A percentile compares a stretch with the other conserved stretches of the same genome.
Evolutionary conservation across 2,797 vertebrate genomes (phyloP).

Genomic region (Mus minutoides): DNA sequence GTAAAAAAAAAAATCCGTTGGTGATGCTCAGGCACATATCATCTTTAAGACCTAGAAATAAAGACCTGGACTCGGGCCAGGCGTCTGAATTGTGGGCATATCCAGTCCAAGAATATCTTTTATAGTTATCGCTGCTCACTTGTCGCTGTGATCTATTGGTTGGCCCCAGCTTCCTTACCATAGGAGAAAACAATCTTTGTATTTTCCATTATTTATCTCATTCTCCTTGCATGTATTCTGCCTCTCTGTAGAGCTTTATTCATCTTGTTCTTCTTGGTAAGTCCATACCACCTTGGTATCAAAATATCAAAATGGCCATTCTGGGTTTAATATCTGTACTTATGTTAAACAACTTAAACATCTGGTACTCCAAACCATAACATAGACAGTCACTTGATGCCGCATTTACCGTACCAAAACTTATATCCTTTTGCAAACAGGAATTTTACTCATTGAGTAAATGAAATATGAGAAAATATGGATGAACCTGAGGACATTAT

Average conservation of each 20-base stretch:
- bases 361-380: no score
- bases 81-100: slow-evolving; percentile 84
- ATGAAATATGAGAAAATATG: not conserved
- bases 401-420: not conserved
- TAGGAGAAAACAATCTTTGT: slow-evolving; percentile 79
- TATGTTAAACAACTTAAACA: slow-evolving; percentile 39
- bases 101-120: slow-evolving; percentile 85
- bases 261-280: slow-evolving; percentile 81
- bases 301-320: slow-evolving; percentile 75
- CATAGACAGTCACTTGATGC: not conserved
- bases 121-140: slow-evolving; percentile 83
- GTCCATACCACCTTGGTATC: slow-evolving; percentile 69
- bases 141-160: slow-evolving; percentile 82
- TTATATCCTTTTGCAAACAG: not conserved
- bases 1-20: slow-evolving; percentile 74
- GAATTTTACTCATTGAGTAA: not conserved
- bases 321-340: slow-evolving; percentile 53
- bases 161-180: slow-evolving; percentile 80
- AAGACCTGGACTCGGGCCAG: slow-evolving; percentile 86
- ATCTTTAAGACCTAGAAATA: slow-evolving; percentile 88
- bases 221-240: slow-evolving; percentile 78
- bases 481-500: not conserved
- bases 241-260: slow-evolving; percentile 72
- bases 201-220: slow-evolving; percentile 84
- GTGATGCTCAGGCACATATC: slow-evolving; percentile 80